These are phyloP conservation scores for Tetraodon nigroviridis DNA, from an alignment of 2,113 vertebrate species.

Conservation along the genomic window DNA sequence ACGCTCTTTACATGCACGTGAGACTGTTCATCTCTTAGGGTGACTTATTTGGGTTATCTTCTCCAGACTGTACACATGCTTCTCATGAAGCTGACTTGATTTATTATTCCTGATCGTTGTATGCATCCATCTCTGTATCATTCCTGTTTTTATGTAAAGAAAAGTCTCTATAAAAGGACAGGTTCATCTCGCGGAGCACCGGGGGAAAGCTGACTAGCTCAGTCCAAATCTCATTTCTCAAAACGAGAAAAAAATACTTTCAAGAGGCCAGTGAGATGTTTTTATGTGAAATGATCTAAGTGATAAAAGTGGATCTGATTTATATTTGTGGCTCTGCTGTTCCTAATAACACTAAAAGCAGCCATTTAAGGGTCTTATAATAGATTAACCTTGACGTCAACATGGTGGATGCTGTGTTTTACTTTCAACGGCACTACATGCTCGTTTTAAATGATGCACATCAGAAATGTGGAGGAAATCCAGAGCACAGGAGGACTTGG, in stretches of 20 bases:
- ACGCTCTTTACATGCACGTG: too few relatives aligned
- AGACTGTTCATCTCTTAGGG: too few relatives aligned
- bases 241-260: slow-evolving; percentile 2
- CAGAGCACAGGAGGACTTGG: slow-evolving; percentile 23
- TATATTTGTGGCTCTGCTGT: slow-evolving; percentile 2
- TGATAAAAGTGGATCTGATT: slow-evolving; percentile 18
- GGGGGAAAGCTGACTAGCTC: slow-evolving; percentile 1
- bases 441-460: slow-evolving; percentile 32
- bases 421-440: slow-evolving; percentile 18
- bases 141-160: slow-evolving; percentile 34
- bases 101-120: slow-evolving; percentile 19
- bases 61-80: slow-evolving; percentile 33
- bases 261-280: background rate
- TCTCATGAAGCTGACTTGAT: slow-evolving; percentile 44
- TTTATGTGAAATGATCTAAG: slow-evolving; percentile 7
- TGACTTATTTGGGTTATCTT: background rate
- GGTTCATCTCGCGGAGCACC: slow-evolving; percentile 7
- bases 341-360: slow-evolving; percentile 11
- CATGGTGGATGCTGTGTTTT: slow-evolving; percentile 32
- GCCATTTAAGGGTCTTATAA: slow-evolving; percentile 27
- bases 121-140: slow-evolving; percentile 20
- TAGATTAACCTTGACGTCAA: slow-evolving; percentile 23
- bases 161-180: slow-evolving; percentile 31
- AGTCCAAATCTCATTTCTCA: background rate
- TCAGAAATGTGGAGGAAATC: slow-evolving; percentile 3